Percentiles rank a stretch among this genome's conserved stretches.
Evolutionary conservation across 2,797 vertebrate genomes (phyloP).

Genomic region (Propithecus perrieri): DNA sequence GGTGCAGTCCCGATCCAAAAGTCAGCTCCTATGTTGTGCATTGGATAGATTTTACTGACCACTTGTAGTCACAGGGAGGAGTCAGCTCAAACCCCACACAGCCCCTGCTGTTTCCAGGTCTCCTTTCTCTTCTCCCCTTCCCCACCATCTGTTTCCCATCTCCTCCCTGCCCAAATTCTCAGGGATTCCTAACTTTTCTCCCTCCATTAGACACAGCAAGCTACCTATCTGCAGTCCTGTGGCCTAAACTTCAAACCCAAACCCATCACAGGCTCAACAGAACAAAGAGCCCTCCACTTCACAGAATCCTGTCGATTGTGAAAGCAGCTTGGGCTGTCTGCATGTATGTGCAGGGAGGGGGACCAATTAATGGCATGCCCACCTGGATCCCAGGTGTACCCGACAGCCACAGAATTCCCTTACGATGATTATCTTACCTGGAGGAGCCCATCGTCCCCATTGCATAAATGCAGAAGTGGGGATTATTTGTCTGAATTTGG

Average conservation of each 20-base stretch:
- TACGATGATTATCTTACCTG: rapidly evolving
- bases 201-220: not conserved
- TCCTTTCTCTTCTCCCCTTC: not conserved
- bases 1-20: too few species aligned
- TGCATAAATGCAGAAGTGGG: rapidly evolving
- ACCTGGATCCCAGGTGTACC: not conserved
- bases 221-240: not conserved
- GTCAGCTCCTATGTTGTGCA: rapidly evolving
- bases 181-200: not conserved
- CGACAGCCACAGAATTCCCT: rapidly evolving
- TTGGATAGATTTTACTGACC: not conserved
- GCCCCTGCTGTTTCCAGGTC: not conserved
- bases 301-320: not conserved
- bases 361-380: rapidly evolving
- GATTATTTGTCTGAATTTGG: not conserved
- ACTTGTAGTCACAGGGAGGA: too few species aligned
- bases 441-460: not conserved
- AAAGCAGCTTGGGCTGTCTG: not conserved
- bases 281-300: not conserved
- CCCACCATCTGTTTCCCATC: not conserved
- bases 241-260: not conserved
- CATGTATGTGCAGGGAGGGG: not conserved
- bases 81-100: not conserved
- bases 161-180: not conserved
- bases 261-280: not conserved